Base-by-base conservation (phyloP, 2,113 vertebrate species). In the Macrotis lagotis region DNA sequence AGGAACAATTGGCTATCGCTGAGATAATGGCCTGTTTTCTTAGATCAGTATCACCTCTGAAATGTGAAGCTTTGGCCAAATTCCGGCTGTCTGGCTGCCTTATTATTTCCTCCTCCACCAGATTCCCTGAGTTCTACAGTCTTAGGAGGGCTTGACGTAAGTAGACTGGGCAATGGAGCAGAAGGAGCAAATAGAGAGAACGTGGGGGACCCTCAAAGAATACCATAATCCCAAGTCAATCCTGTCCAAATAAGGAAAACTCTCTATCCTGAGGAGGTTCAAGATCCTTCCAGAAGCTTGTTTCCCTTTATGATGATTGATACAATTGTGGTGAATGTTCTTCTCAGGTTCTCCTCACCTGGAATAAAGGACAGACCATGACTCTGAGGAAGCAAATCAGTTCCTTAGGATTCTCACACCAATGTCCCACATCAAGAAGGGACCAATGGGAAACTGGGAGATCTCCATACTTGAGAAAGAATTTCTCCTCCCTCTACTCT, bases 1-100 rank as follows among this genome's bases (percentile, higher is more conserved):
- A 98, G 98, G 97, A 98, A 98, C 96, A 98, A 98, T 96, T 98
- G 97, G 95, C 98, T 98, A 98, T 96, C 96, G 94, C 97, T 96
- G 97, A 98, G 97, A 98, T 98, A 98, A 98, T 98, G 97, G 94
- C 96, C 94, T 97, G 66, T 37, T 44, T 97, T 98, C 98, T 98
- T 96, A 97, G 98, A 98, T 98, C 98, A 96, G 93, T 96, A 98
- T 98, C 97, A 97, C 96, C 96, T 97, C 90, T 96, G 94, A 97
- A 98, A 98, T 95, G 96, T 96, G 96, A 97, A 92, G 95, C 88
- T 96, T 97, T 96, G 98, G 96, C 97, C 98, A 98, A 96, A 95
- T 96, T 97, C 97, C 52, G 95, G 89, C 97, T 94, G 91, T 91
- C 96, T 96, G 95, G 53, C 44, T 8, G 0, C 93, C 93, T 59